Evolutionary conservation across 2,888 invertebrate genomes (phyloP).

Genomic region (Cinara cedri): DNA sequence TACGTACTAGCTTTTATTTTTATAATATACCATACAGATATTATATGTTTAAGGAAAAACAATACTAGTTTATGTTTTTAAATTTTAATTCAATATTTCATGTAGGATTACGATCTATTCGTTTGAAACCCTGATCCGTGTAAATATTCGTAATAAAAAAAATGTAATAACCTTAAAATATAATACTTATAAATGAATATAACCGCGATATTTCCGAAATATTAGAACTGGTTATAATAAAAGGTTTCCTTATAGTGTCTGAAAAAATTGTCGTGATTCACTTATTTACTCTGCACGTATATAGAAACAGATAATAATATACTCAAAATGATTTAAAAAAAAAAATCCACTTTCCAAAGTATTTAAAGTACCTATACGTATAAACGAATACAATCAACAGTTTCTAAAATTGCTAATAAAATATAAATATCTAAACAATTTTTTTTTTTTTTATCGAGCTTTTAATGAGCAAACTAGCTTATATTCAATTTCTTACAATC

Average conservation of each 20-base stretch:
- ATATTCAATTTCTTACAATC: too few relatives aligned
- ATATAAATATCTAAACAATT: too few relatives aligned
- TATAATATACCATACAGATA: too few relatives aligned
- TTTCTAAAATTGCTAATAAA: background rate
- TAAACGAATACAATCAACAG: background rate
- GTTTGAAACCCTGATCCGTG: too few relatives aligned
- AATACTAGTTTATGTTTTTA: background rate
- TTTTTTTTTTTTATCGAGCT: background rate
- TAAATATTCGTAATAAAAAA: background rate
- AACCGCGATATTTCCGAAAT: slow-evolving; percentile 25
- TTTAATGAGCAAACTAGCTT: too few relatives aligned
- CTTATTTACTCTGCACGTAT: too few relatives aligned
- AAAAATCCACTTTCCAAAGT: background rate
- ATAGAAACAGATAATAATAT: slow-evolving; percentile 2
- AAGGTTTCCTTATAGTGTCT: slow-evolving; percentile 4
- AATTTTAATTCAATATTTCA: background rate
- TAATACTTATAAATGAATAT: background rate
- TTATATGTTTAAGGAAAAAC: too few relatives aligned
- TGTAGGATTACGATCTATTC: too few relatives aligned
- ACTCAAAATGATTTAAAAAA: background rate
- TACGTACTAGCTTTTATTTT: background rate
- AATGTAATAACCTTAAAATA: too few relatives aligned
- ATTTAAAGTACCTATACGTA: background rate
- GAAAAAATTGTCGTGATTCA: slow-evolving; percentile 30
- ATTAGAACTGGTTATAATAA: background rate